Percentiles rank a stretch among this genome's conserved stretches.
Conservation (phyloP, 2,888 invertebrate species). For the Schizotus pectinicornis region DNA sequence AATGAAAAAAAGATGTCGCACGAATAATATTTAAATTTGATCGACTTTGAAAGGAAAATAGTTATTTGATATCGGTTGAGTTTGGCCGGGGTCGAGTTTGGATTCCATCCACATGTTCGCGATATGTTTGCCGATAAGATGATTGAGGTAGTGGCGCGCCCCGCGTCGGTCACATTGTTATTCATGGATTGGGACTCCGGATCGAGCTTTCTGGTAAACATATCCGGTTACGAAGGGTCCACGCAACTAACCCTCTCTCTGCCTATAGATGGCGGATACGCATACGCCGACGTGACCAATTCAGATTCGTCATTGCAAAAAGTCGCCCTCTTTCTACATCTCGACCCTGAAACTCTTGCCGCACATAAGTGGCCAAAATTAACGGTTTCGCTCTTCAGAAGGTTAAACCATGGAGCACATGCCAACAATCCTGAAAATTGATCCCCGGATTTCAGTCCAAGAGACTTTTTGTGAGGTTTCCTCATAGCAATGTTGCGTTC, state of each 20-base stretch:
- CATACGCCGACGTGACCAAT: too few species aligned
- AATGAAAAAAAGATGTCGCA: not conserved
- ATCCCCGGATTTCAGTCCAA: too few species aligned
- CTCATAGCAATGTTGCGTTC: too few species aligned
- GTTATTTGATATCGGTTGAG: constrained; percentile 27
- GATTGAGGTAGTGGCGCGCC: constrained; percentile 38
- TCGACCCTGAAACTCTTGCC: too few species aligned
- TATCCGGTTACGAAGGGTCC: constrained; percentile 43
- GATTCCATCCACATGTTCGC: constrained; percentile 45
- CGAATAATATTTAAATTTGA: constrained; percentile 8
- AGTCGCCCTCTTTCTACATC: too few species aligned
- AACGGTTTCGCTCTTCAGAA: too few species aligned
- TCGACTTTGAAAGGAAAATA: constrained; percentile 3
- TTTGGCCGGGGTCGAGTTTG: constrained; percentile 22
- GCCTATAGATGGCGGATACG: too few species aligned
- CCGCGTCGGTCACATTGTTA: constrained; percentile 39
- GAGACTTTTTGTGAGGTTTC: too few species aligned
- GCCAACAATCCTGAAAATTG: too few species aligned
- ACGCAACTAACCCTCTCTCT: constrained; percentile 25
- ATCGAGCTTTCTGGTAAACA: constrained; percentile 44
- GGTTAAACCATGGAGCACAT: too few species aligned
- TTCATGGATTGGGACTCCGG: constrained; percentile 44
- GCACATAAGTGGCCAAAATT: too few species aligned
- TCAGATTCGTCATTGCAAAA: too few species aligned
- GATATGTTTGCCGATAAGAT: constrained; percentile 48